Percentiles rank a stretch among this genome's conserved stretches.
Evolutionary conservation across 2,888 invertebrate species (phyloP).

Genomic region (Netelia fuscicornis): DNA sequence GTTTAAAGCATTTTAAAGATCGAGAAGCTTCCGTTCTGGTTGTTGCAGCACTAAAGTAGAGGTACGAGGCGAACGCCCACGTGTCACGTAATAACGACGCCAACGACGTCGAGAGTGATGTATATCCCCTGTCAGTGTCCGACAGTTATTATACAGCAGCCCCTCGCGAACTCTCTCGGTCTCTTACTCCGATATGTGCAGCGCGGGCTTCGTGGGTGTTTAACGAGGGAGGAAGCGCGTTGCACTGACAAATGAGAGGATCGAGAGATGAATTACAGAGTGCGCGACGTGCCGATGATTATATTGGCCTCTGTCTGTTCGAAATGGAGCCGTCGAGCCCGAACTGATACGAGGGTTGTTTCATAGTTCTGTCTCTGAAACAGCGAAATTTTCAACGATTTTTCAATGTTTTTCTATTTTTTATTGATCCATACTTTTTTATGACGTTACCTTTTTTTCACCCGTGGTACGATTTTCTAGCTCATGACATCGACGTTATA

Average conservation of each 20-base stretch:
- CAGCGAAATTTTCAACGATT: neutral
- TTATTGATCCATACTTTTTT: neutral
- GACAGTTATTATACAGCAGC: constrained; percentile 60
- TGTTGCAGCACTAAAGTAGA: constrained; percentile 26
- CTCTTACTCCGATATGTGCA: constrained; percentile 29
- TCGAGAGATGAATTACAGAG: constrained; percentile 38
- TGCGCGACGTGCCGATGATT: constrained; percentile 32
- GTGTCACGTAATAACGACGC: constrained; percentile 58
- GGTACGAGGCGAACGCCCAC: constrained; percentile 60
- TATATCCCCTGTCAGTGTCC: constrained; percentile 55
- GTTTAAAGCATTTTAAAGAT: constrained; percentile 17
- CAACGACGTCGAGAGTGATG: constrained; percentile 53
- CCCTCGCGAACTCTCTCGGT: constrained; percentile 4
- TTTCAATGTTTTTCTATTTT: constrained; percentile 21
- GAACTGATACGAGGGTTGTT: neutral
- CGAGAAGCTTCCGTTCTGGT: constrained; percentile 44
- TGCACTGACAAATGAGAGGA: constrained; percentile 49
- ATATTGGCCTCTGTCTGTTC: constrained; percentile 1
- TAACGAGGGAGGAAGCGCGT: constrained; percentile 49
- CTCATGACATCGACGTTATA: no score
- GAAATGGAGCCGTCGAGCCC: constrained; percentile 9
- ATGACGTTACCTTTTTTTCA: no score
- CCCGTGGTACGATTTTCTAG: no score
- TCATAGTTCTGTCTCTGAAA: neutral
- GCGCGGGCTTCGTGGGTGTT: constrained; percentile 42